phyloP scores from a whole-genome alignment of 2,888 invertebrate species.

The Platypus cylindrus region DNA sequence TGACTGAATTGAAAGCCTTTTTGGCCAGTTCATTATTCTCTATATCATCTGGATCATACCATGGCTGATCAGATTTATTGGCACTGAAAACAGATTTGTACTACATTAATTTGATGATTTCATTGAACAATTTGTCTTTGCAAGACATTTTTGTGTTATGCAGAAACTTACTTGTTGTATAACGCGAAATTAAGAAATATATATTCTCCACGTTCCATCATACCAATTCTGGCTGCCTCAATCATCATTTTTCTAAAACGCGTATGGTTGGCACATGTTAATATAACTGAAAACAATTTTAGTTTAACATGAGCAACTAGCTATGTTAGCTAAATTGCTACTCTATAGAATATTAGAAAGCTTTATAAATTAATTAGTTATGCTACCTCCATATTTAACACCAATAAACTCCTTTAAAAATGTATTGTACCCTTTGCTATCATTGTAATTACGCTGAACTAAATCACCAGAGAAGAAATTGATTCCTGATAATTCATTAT shows the following conservation, averaged over 20 bases:
- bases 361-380: conserved; percentile 1
- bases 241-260: conserved; percentile 86
- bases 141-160: background rate
- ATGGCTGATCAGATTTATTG: conserved; percentile 53
- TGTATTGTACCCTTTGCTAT: conserved; percentile 33
- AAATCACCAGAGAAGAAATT: conserved; percentile 49
- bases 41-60: conserved; percentile 72
- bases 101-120: background rate
- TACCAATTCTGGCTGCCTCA: conserved; percentile 86
- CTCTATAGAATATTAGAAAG: background rate
- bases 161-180: conserved; percentile 71
- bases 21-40: conserved; percentile 74
- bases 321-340: background rate
- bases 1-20: conserved; percentile 73
- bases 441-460: conserved; percentile 38
- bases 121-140: background rate
- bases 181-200: conserved; percentile 97
- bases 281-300: conserved; percentile 66
- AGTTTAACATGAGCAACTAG: background rate
- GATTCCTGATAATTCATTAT: conserved; percentile 36
- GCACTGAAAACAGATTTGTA: conserved; percentile 27
- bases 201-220: conserved; percentile 94
- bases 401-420: conserved; percentile 54
- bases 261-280: conserved; percentile 82
- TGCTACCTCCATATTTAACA: conserved; percentile 58